Percentiles rank a stretch among this genome's conserved stretches.
These are phyloP conservation scores for Heliconius nattereri DNA, from an alignment of 1,140 invertebrate genomes.

Conservation along the genomic window DNA sequence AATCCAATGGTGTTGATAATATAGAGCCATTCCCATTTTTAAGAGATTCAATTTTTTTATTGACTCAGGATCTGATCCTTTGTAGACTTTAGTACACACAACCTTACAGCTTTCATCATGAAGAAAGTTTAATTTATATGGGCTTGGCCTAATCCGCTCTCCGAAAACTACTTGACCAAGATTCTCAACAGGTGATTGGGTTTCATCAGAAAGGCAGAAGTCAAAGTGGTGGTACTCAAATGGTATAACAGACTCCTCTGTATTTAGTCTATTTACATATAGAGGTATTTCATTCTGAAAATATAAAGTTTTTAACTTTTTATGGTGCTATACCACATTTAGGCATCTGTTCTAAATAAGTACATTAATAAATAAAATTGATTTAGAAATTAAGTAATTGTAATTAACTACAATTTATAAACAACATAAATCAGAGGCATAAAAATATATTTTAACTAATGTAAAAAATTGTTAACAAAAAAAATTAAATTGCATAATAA, in stretches of 20 bases:
- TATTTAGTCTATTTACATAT: constrained; percentile 98
- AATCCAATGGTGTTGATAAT: constrained; percentile 99
- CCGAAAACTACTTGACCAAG: constrained; percentile 99
- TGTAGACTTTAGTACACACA: constrained; percentile 89
- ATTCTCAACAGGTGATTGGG: constrained; percentile 96
- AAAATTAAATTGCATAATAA: background rate
- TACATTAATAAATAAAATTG: background rate
- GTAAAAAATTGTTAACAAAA: background rate
- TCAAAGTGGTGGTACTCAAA: constrained; percentile 99
- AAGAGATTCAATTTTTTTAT: constrained; percentile 89
- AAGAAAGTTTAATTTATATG: constrained; percentile 90
- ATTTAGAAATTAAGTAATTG: background rate
- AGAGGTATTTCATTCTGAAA: constrained; percentile 91
- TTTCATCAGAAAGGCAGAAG: constrained; percentile 90
- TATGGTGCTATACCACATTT: no score
- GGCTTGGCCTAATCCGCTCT: constrained; percentile 96
- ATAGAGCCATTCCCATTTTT: constrained; percentile 96
- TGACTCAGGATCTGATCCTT: constrained; percentile 83
- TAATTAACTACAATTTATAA: no score
- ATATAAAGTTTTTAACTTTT: background rate
- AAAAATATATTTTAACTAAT: no score
- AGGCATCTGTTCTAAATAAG: no score
- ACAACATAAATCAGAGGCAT: no score
- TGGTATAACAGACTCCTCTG: constrained; percentile 97
- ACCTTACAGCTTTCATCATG: constrained; percentile 87